A percentile compares a stretch with the other conserved stretches of the same genome.
Evolutionary conservation across 2,888 invertebrate genomes (phyloP).

Genomic region (Smittia sp.): DNA sequence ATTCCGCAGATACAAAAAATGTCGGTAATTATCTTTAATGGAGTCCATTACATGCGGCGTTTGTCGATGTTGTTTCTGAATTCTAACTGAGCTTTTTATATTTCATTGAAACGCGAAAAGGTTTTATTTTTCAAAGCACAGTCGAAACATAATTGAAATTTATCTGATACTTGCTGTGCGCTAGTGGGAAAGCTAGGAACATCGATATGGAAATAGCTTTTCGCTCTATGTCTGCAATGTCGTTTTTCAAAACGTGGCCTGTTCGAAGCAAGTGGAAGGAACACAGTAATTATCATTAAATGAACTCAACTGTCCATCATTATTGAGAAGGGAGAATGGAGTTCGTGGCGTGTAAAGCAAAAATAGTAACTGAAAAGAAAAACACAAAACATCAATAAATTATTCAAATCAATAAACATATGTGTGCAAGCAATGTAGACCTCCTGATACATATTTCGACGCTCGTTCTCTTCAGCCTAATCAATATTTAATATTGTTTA

Average conservation of each 20-base stretch:
- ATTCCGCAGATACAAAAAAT: neutral
- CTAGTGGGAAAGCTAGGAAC: neutral
- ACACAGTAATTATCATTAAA: slow-evolving; percentile 39
- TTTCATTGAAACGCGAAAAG: neutral
- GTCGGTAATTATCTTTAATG: slow-evolving; percentile 23
- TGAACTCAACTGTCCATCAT: slow-evolving; percentile 38
- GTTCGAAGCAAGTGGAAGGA: neutral
- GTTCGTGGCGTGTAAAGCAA: slow-evolving; percentile 27
- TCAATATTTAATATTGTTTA: slow-evolving; percentile 39
- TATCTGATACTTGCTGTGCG: neutral
- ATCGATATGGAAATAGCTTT: slow-evolving; percentile 1
- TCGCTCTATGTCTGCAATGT: neutral
- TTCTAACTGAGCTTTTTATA: neutral
- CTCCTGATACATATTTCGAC: neutral
- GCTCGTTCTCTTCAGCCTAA: neutral
- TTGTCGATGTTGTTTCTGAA: neutral
- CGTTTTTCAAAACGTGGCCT: neutral
- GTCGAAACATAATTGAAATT: too few species aligned
- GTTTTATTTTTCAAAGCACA: too few species aligned
- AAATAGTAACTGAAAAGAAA: slow-evolving; percentile 5
- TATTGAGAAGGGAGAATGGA: neutral
- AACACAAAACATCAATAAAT: slow-evolving; percentile 30
- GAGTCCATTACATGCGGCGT: neutral
- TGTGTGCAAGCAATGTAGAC: slow-evolving; percentile 35
- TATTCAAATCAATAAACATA: slow-evolving; percentile 41